phyloP scores from a whole-genome alignment of 2,113 vertebrate genomes.

The Leiothrix lutea region DNA sequence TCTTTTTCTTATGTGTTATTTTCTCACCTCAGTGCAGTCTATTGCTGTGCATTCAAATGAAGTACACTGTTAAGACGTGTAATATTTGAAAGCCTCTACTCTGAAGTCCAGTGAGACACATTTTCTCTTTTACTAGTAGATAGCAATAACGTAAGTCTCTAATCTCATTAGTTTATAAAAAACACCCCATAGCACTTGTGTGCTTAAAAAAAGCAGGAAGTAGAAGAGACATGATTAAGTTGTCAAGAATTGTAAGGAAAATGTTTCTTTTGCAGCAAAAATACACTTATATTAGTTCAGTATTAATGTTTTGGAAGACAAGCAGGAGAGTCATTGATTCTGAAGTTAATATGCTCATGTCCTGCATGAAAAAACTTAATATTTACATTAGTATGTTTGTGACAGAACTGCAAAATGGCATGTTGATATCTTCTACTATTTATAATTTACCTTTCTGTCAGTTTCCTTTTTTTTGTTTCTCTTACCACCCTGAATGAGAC shows the following conservation, averaged over 20 bases:
- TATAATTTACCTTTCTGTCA: not conserved
- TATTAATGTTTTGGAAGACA: not conserved
- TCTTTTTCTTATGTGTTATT: not conserved
- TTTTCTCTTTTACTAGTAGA: constrained; percentile 20
- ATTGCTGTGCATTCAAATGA: not conserved
- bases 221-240: constrained; percentile 1
- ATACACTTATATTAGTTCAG: not conserved
- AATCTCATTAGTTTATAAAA: constrained; percentile 41
- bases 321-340: not conserved
- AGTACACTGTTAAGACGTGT: not conserved
- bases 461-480: not conserved
- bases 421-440: not conserved
- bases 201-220: constrained; percentile 10
- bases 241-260: not conserved
- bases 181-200: not conserved
- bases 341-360: not conserved
- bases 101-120: not conserved
- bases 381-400: not conserved
- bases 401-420: not conserved
- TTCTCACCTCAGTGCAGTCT: not conserved
- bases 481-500: not conserved
- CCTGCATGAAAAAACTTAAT: not conserved
- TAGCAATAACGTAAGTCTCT: not conserved
- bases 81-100: not conserved
- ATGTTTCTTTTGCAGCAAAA: constrained; percentile 12